Percentiles rank a stretch among this genome's conserved stretches.
phyloP scores from a whole-genome alignment of 2,888 invertebrate genomes.

The Buathra laborator region DNA sequence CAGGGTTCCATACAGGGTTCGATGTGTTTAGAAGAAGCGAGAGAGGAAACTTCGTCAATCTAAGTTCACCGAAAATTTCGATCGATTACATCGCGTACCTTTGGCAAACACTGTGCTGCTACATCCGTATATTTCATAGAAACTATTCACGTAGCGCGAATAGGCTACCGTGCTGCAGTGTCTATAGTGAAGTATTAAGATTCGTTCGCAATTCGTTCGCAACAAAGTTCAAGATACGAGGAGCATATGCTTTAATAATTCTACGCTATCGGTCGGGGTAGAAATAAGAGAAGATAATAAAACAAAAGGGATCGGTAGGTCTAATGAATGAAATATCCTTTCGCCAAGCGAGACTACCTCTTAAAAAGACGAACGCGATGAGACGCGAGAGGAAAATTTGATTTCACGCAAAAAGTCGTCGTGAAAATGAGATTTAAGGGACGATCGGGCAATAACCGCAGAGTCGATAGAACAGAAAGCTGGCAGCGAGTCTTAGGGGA shows the following conservation, averaged over 20 bases:
- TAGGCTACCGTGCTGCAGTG: background rate
- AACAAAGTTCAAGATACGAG: background rate
- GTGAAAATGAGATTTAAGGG: slow-evolving; percentile 3
- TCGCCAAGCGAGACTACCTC: background rate
- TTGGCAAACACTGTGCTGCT: background rate
- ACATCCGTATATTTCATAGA: background rate
- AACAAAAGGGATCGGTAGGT: background rate
- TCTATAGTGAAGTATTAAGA: background rate
- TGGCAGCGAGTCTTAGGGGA: background rate
- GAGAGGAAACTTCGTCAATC: slow-evolving; percentile 23
- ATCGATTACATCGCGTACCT: slow-evolving; percentile 17
- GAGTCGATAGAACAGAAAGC: background rate
- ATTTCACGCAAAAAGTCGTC: background rate
- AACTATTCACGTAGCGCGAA: background rate
- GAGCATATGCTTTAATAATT: background rate
- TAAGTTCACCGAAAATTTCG: slow-evolving; percentile 42
- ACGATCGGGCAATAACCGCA: slow-evolving; percentile 8
- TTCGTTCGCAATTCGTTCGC: background rate
- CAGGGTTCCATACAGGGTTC: background rate
- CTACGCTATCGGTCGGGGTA: background rate
- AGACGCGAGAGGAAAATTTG: background rate
- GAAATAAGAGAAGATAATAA: background rate
- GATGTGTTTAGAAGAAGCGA: background rate
- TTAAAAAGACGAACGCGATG: background rate
- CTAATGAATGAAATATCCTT: slow-evolving; percentile 2